These are phyloP conservation scores for Paracyprichromis sp. DNA, from an alignment of 2,113 vertebrate species.

Conservation along the genomic window DNA sequence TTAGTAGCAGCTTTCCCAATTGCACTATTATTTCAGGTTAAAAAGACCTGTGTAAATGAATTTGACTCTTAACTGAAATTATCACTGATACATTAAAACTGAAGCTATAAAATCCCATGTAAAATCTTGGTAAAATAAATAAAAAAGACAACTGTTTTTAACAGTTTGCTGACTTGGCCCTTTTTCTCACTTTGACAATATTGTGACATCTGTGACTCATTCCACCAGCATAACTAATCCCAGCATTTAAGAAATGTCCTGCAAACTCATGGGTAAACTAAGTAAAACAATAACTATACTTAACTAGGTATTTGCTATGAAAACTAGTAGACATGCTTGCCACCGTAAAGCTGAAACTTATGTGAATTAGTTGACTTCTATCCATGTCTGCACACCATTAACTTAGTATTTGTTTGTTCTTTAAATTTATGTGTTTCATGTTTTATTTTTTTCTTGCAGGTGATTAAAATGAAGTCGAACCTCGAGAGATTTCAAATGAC, in stretches of 20 bases:
- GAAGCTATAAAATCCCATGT: not conserved
- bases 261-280: not conserved
- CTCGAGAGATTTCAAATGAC: constrained; percentile 94
- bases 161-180: not conserved
- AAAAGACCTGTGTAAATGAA: not conserved
- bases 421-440: not conserved
- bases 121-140: not conserved
- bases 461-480: constrained; percentile 94
- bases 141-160: not conserved
- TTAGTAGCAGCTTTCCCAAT: not conserved
- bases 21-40: not conserved
- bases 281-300: not conserved
- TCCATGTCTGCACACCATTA: not conserved
- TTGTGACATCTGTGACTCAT: not conserved
- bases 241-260: not conserved
- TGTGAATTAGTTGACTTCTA: not conserved
- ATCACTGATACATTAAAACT: not conserved
- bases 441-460: constrained; percentile 54
- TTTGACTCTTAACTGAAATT: not conserved
- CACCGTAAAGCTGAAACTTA: not conserved
- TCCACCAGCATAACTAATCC: not conserved
- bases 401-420: not conserved
- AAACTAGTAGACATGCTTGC: not conserved
- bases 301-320: not conserved
- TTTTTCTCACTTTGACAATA: not conserved